phyloP scores from a whole-genome alignment of 2,797 vertebrate species.

The Spea hammondii region DNA sequence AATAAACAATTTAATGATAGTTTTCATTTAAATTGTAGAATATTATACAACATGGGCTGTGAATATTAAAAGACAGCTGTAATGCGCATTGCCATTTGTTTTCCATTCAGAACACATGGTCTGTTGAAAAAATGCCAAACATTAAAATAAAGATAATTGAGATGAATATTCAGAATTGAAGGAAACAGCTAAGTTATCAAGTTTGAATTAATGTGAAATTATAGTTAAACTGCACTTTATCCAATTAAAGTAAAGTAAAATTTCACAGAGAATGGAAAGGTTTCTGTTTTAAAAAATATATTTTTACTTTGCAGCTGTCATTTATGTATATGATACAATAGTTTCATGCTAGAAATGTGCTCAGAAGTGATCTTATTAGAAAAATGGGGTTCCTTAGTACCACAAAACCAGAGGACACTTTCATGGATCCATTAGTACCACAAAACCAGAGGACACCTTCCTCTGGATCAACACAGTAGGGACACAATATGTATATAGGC shows the following conservation, averaged over 20 bases:
- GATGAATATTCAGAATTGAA: slow-evolving; percentile 19
- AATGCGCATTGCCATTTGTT: slow-evolving; percentile 48
- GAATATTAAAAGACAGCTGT: slow-evolving; percentile 49
- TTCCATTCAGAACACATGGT: slow-evolving; percentile 42
- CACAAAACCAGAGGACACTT: too few relatives aligned
- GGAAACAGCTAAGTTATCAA: background rate
- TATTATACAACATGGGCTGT: slow-evolving; percentile 46
- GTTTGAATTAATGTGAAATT: background rate
- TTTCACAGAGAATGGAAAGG: background rate
- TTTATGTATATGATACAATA: too few relatives aligned
- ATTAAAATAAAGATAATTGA: slow-evolving; percentile 42
- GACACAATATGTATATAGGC: too few relatives aligned
- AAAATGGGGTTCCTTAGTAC: too few relatives aligned
- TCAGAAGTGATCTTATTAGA: too few relatives aligned
- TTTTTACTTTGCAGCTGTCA: too few relatives aligned
- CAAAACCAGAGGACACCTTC: too few relatives aligned
- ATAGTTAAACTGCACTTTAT: background rate
- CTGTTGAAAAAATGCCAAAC: slow-evolving; percentile 47
- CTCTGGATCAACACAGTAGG: too few relatives aligned
- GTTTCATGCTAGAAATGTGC: too few relatives aligned
- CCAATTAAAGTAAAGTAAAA: background rate
- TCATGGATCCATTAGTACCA: too few relatives aligned
- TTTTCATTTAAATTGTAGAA: slow-evolving; percentile 50
- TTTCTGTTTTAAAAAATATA: too few relatives aligned
- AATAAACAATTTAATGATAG: slow-evolving; percentile 52